Base-by-base conservation (phyloP, 1,140 invertebrate genomes). In the Agrilus planipennis region DNA sequence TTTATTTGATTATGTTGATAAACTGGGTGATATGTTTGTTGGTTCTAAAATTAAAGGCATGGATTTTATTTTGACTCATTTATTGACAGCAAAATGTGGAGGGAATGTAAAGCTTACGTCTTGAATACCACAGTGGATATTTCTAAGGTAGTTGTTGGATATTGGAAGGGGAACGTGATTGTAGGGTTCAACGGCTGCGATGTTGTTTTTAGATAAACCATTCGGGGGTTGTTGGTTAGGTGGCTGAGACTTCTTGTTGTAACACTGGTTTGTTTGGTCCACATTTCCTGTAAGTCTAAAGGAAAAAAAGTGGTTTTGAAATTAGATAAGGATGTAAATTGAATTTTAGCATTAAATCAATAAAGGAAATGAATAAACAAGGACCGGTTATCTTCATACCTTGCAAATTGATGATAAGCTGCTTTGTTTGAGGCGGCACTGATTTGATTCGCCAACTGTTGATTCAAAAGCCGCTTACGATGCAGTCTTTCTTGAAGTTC, bases 401-500 rank as follows among this genome's bases (percentile, higher is more conserved):
- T 53, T 44, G 61, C 56, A 40, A 60, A 53, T 41, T 61, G 57
- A 43, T 59, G 54, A 45, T 61, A 60, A 17, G 58, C 55, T 11
- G 55, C 56, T 53, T 55, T 66, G 53, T 58, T 54, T 49, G 49
- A 62, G 22, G 48, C 58, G 3, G 60, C 61, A 29, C 69, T 73
- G 25, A 82, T 69, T 53, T 88, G 84, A 39, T 79, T 78, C 16
- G 84, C 84, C 39, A 89, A 65, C 54, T 89, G 84, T 54, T 88
- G 77, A 59, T 91, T 89, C 42, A 89, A 72, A 22, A 88, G 73
- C 49, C 89, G 71, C 57, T 92, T 93, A 41, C 81, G 71, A 52
- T 93, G 84, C 45, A 97, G 66, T 19, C 91, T 72, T 50, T 89
- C 86, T 59, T 95, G 90, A 16, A 93, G 69, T 58, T 96, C 90